Base-by-base conservation (phyloP, 2,888 invertebrate species). In the Chloroclysta siterata region DNA sequence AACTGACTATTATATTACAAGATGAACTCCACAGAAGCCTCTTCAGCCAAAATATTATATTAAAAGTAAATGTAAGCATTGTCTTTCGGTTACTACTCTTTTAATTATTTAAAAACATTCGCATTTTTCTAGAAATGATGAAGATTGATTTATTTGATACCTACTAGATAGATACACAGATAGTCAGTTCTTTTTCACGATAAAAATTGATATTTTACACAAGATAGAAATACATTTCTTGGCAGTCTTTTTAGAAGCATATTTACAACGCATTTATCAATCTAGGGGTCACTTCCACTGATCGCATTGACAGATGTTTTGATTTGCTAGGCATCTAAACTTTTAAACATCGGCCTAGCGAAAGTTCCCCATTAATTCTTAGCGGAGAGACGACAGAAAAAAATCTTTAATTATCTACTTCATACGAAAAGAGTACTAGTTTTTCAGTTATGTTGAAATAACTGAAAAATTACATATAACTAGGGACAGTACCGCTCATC, bases 241-340 rank as follows among this genome's bases (percentile, higher is more conserved):
- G 66, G 67, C 73, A 73, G 72, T 71, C 73, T 73, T 70, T 61
- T 71, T 60, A 60, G 65, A 69, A 66, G 70, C 66, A 52, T 69
- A 65, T 65, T 65, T 62, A 69, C 64, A 69, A 51, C 47, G 61
- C 57, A 47, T 55, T 11, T 52, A 17, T 8, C 7, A 44, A 46
- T 46, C 17, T 11, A 11, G 46, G 46, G 44, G 8, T n/a, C 10
- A 46, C 8, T 11, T 44, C 15, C 2, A 11, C 17, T 17, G 17
- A 17, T 46, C 11, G 44, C 15, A 1, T 44, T 15, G 14, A 44
- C 8, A 44, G 15, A 44, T 44, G 44, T 44, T 44, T 44, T 39
- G 4, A 10, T 15, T 8, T 39, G 11, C 2, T 7, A 33, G 8
- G 33, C 33, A 7, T 33, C 0, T 6, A 3, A 33, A 33, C 33